phyloP scores from a whole-genome alignment of 2,888 invertebrate genomes.

The Tineola bisselliella region DNA sequence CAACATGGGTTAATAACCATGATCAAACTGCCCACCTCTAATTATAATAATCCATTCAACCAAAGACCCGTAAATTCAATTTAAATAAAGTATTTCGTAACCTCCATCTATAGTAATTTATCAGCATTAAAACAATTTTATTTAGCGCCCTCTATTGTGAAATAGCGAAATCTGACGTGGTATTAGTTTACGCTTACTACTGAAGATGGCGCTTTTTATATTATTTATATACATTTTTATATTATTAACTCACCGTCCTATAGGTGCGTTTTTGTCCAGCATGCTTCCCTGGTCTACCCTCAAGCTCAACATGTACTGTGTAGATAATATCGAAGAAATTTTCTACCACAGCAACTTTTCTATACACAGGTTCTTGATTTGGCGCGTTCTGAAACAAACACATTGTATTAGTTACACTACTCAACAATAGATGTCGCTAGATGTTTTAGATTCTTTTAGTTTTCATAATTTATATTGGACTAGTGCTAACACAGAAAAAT shows the following conservation, averaged over 20 bases:
- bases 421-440: conserved; percentile 24
- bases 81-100: no score
- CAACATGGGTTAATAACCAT: no score
- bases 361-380: conserved; percentile 79
- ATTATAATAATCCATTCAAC: no score
- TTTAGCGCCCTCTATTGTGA: conserved; percentile 15
- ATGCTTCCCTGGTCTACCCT: conserved; percentile 91
- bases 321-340: conserved; percentile 98
- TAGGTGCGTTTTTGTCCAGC: conserved; percentile 98
- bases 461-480: no score
- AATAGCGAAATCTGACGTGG: neutral
- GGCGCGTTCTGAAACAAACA: conserved; percentile 73
- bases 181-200: neutral
- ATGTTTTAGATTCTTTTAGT: no score
- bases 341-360: conserved; percentile 96
- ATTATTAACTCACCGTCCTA: conserved; percentile 81
- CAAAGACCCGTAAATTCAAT: no score
- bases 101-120: no score
- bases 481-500: no score
- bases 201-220: neutral
- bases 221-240: no score
- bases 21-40: no score
- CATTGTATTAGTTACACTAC: conserved; percentile 18
- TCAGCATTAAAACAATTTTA: no score
- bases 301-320: conserved; percentile 93